Percentiles rank a stretch among this genome's conserved stretches.
These are phyloP conservation scores for Echeneis naucrates DNA, from an alignment of 2,797 vertebrate genomes.

Conservation along the genomic window DNA sequence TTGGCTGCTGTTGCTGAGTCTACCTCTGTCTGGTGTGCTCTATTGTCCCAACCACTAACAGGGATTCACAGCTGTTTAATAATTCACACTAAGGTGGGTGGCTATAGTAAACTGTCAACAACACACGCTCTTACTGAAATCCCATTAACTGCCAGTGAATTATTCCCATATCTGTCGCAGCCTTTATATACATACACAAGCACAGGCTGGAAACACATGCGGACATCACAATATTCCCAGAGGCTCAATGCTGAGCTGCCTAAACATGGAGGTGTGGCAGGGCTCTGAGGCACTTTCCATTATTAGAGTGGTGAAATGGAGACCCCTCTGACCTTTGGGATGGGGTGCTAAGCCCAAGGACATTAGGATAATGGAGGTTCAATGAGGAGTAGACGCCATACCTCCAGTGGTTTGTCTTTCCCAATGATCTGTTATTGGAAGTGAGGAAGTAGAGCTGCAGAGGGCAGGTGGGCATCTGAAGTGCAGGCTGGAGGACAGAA, in stretches of 20 bases:
- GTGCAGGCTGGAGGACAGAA: slow-evolving; percentile 10
- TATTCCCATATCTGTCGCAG: slow-evolving; percentile 70
- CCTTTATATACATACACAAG: slow-evolving; percentile 28
- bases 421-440: slow-evolving; percentile 28
- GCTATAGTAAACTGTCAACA: slow-evolving; percentile 72
- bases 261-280: slow-evolving; percentile 43
- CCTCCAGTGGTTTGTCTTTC: slow-evolving; percentile 26
- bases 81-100: slow-evolving; percentile 77
- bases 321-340: slow-evolving; percentile 67
- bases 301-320: slow-evolving; percentile 66
- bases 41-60: slow-evolving; percentile 71
- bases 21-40: slow-evolving; percentile 64
- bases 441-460: slow-evolving; percentile 4
- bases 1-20: slow-evolving; percentile 46
- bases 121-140: slow-evolving; percentile 75
- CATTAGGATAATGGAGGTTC: slow-evolving; percentile 70
- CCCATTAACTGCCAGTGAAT: slow-evolving; percentile 82
- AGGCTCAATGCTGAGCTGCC: slow-evolving; percentile 59
- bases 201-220: slow-evolving; percentile 42
- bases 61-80: slow-evolving; percentile 78
- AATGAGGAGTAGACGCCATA: slow-evolving; percentile 45
- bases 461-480: slow-evolving; percentile 10
- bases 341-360: slow-evolving; percentile 56
- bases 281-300: slow-evolving; percentile 64
- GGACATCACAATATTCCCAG: slow-evolving; percentile 74